Percentiles rank a stretch among this genome's conserved stretches.
These are phyloP conservation scores for Fragum fragum DNA, from an alignment of 2,888 invertebrate genomes.

Conservation along the genomic window DNA sequence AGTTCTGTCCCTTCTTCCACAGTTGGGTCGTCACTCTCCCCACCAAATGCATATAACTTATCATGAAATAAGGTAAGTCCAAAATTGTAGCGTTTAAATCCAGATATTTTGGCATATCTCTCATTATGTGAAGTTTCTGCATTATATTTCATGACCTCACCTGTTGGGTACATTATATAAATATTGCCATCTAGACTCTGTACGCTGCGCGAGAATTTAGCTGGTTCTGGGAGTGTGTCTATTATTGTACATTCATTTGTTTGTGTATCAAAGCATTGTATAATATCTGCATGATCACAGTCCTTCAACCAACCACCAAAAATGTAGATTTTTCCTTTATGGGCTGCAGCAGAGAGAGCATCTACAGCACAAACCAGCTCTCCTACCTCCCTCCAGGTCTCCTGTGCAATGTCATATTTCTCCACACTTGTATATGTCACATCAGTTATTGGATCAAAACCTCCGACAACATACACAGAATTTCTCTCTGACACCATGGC, in stretches of 20 bases:
- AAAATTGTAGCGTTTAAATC: constrained; percentile 71
- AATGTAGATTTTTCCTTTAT: constrained; percentile 65
- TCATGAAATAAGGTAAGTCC: constrained; percentile 67
- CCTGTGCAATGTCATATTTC: constrained; percentile 66
- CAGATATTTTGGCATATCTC: constrained; percentile 63
- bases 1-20: constrained; percentile 71
- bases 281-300: constrained; percentile 65
- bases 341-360: constrained; percentile 63
- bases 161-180: constrained; percentile 68
- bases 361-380: constrained; percentile 66
- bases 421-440: constrained; percentile 65
- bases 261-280: constrained; percentile 64
- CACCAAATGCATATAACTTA: constrained; percentile 67
- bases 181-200: constrained; percentile 62
- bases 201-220: constrained; percentile 66
- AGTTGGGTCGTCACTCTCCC: constrained; percentile 70
- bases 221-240: constrained; percentile 65
- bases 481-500: constrained; percentile 65
- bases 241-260: constrained; percentile 64
- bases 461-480: constrained; percentile 66
- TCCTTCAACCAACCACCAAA: constrained; percentile 69
- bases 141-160: constrained; percentile 68
- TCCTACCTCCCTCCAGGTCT: constrained; percentile 68
- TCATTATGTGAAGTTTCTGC: constrained; percentile 56
- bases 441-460: constrained; percentile 67